A percentile compares a stretch with the other conserved stretches of the same genome.
Evolutionary conservation across 2,797 vertebrate species (phyloP).

Genomic region (Prunella strophiata): DNA sequence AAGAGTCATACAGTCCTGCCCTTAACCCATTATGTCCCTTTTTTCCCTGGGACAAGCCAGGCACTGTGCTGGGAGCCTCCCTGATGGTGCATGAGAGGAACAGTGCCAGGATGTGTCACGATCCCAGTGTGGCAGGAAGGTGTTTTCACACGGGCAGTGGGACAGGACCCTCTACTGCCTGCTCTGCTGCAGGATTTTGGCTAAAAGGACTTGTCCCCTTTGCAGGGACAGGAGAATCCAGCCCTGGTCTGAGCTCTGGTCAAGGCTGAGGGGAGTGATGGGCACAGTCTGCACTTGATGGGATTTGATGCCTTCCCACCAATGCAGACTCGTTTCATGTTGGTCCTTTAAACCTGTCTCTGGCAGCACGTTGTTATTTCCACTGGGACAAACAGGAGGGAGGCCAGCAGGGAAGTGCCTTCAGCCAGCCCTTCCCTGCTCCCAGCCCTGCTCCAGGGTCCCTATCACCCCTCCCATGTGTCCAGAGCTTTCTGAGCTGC

Average conservation of each 20-base stretch:
- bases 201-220: neutral
- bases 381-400: neutral
- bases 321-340: fast-evolving
- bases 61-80: neutral
- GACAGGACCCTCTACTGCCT: neutral
- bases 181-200: neutral
- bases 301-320: neutral
- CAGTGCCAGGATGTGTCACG: neutral
- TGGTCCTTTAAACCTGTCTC: neutral
- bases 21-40: constrained; percentile 8
- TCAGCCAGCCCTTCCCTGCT: neutral
- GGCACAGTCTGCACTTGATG: neutral
- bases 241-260: neutral
- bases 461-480: neutral
- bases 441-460: fast-evolving
- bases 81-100: neutral
- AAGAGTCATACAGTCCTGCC: neutral
- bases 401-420: neutral
- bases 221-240: neutral
- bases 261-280: fast-evolving
- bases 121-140: neutral
- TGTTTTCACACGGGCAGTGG: neutral
- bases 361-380: fast-evolving
- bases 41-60: neutral
- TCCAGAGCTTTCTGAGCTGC: neutral